Base-by-base conservation (phyloP, 2,113 vertebrate genomes). In the Cercopithecus mona region DNA sequence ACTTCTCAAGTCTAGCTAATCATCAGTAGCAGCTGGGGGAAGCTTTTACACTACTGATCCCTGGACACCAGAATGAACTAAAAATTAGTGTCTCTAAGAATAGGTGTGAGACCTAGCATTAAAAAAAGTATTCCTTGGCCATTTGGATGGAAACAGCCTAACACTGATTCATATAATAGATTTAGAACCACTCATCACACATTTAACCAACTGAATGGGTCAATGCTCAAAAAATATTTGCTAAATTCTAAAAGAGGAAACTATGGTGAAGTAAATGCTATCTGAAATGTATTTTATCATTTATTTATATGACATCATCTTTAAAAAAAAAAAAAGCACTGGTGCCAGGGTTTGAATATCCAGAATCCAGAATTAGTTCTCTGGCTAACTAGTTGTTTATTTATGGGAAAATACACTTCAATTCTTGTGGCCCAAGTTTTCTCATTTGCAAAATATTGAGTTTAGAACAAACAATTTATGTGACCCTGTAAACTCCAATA, bases 401-500 rank as follows among this genome's bases (percentile, higher is more conserved):
- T 92, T 20, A 45, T 59, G 17, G 30, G 3, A 1, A 91, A 88
- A 88, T 90, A 88, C 38, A 57, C 17, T 68, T 82, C 76, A 59
- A 64, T 57, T 82, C 23, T 89, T 8, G 66, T 72, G 13, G 16
- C 45, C 13, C 2, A 88, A 13, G 2, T 91, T 96, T 88, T 79
- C 40, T 68, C 25, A 89, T 59, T 17, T 80, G 17, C 8, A 78
- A 87, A 87, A 81, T 43, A 79, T 1, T 59, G 18, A 83, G 32
- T 85, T 91, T 85, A 70, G 35, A 91, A 70, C 40, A 80, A 38
- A 73, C 9, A 84, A 25, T 45, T 16, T 70, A 18, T 72, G 61
- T 8, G 27, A 3, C 1, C 13, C 4, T 30, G 12, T 75, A 4
- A 73, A 6, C n/a, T 70, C 14, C 4, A 79, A 0, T 38, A 11